Base-by-base conservation (phyloP, 2,888 invertebrate genomes). In the Lissocephala sabroskyi region DNA sequence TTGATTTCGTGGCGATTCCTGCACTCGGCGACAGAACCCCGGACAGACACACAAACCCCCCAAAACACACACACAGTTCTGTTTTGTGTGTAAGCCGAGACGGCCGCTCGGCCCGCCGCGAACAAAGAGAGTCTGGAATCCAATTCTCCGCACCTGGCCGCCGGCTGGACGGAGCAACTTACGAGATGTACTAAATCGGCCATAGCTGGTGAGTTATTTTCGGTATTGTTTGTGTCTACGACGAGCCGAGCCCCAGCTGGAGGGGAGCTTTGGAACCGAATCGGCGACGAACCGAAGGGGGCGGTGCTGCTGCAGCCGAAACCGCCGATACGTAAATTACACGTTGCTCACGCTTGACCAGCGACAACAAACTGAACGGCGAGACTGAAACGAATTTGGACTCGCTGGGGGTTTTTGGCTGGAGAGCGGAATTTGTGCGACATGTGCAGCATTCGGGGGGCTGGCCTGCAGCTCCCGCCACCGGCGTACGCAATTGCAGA, bases 321-420 rank as follows among this genome's bases (percentile, higher is more conserved):
- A 13, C 13, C 30, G 13, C 35, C 35, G 16, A 39, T 10, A 17
- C 18, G 30, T 39, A 45, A 41, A 52, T 19, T 18, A 57, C 66
- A 61, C 74, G 68, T 65, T 64, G 64, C 62, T 59, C 70, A 57
- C 64, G 35, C 57, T 54, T 59, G 66, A 56, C 64, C 70, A 64
- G 52, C 73, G 73, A 43, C 73, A 55, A 63, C 53, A 65, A 41
- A 68, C 70, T 70, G 42, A 70, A 53, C 53, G n/a, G n/a, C 49
- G 49, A 56, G 49, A 18, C 45, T 19, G 11, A 50, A 32, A 37
- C 52, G 62, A 58, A 53, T 57, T 60, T 52, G 36, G 41, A 52
- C 37, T 59, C 28, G 49, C 42, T 52, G 52, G 39, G 58, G 44
- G 32, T 54, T 39, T n/a, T n/a, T n/a, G n/a, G n/a, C n/a, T n/a